phyloP scores from a whole-genome alignment of 2,113 vertebrate species.

The Colossoma macropomum region DNA sequence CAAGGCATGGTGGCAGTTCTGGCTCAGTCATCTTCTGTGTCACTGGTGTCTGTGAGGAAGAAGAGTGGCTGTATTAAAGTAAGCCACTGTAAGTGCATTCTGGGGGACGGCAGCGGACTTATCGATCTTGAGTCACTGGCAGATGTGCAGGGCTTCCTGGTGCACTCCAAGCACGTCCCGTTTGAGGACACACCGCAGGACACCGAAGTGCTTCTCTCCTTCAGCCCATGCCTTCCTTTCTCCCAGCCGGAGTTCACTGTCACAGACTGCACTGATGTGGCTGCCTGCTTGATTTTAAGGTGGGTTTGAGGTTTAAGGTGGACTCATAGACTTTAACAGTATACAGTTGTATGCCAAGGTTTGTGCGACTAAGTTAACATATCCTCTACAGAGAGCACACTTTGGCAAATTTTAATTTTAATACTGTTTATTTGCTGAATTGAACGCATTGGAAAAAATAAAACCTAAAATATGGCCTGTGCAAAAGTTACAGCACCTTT shows the following conservation, averaged over 20 bases:
- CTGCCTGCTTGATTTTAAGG: conserved; percentile 72
- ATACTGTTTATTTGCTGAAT: too few species aligned
- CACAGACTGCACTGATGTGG: conserved; percentile 63
- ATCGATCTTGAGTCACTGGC: conserved; percentile 72
- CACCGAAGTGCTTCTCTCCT: conserved; percentile 64
- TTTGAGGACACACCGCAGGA: not conserved
- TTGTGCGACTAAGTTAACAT: too few species aligned
- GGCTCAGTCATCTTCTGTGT: not conserved
- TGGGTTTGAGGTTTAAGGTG: conserved; percentile 19
- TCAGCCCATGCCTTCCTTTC: conserved; percentile 77
- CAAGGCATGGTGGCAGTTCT: not conserved
- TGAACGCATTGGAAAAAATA: too few species aligned
- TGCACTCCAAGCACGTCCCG: conserved; percentile 47
- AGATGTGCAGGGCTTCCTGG: conserved; percentile 68
- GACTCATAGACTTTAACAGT: not conserved
- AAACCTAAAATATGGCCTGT: too few species aligned
- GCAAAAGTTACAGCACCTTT: too few species aligned
- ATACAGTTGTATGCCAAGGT: too few species aligned
- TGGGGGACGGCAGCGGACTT: conserved; percentile 76
- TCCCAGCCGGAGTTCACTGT: conserved; percentile 61
- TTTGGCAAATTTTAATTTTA: too few species aligned
- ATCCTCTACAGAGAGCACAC: too few species aligned
- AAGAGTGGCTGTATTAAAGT: conserved; percentile 73
- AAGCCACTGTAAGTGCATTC: conserved; percentile 77
- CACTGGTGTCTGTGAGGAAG: not conserved